Conservation (phyloP, 2,113 vertebrate genomes). For the Hyla sarda region DNA sequence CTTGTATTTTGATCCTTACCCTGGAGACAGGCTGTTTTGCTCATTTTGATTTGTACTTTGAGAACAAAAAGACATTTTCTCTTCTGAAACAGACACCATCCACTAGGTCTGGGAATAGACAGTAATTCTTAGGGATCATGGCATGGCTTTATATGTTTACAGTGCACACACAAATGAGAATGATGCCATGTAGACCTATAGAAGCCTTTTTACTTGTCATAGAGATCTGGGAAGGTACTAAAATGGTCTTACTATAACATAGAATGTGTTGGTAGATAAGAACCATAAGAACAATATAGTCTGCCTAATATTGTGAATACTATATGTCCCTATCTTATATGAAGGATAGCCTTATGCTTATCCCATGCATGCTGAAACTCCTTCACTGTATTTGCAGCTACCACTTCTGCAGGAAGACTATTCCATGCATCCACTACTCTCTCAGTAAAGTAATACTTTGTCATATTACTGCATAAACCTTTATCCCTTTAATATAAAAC, state of each 20-base stretch:
- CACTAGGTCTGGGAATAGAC: background rate
- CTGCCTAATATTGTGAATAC: no score
- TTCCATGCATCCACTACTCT: no score
- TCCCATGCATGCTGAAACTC: no score
- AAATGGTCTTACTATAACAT: background rate
- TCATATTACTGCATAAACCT: no score
- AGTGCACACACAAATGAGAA: background rate
- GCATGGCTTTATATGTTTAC: background rate
- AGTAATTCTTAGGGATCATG: background rate
- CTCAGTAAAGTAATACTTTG: no score
- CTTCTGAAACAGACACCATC: background rate
- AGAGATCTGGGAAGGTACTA: background rate
- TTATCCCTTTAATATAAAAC: no score
- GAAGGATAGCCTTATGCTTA: no score
- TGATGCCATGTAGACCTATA: background rate
- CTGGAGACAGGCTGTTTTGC: background rate
- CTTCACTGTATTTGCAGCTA: no score
- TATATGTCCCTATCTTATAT: no score
- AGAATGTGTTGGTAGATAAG: no score
- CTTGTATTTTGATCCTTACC: constrained; percentile 4
- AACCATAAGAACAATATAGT: no score
- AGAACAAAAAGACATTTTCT: background rate
- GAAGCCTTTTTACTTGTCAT: background rate
- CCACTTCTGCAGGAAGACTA: no score
- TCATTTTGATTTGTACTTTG: constrained; percentile 10